Base-by-base conservation (phyloP, 1,140 invertebrate genomes). In the Cyclargus thomasi region DNA sequence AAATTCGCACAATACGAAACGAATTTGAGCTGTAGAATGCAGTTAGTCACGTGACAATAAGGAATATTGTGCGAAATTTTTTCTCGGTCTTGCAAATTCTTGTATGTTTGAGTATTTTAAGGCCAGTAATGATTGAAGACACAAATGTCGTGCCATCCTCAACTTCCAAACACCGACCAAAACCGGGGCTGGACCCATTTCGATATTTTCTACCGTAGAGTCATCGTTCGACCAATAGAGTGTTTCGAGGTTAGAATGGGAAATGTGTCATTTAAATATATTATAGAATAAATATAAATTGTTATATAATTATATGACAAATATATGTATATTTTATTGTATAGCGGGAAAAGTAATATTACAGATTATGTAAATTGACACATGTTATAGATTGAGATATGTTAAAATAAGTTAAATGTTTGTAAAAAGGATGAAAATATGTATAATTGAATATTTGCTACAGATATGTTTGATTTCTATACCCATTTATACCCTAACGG, bases 361-460 rank as follows among this genome's bases (percentile, higher is more conserved):
- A 82, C 80, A 87, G 77, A 88, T 85, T 86, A 87, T 88, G 84
- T 86, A 87, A 88, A 88, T 86, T 78, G 70, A 86, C 82, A 73
- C 81, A 82, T 89, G 86, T 90, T 89, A 86, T 85, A 85, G 79
- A 88, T 71, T 75, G 81, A 88, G 78, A 89, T 86, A 87, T 87
- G 86, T 90, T 86, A 86, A 83, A 82, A 78, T 88, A 87, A 86
- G 86, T 88, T 85, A 90, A 87, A 81, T 90, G 87, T 90, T 90
- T 90, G 87, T 90, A 90, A 90, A 90, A 86, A 87, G 85, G 81
- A 84, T 82, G 77, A 84, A 84, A 86, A 83, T 87, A 90, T 88
- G 87, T 90, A 86, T 90, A 87, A 90, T 74, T 88, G 85, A 90
- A 87, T 86, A 90, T 90, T 90, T 90, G 83, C 80, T 88, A 90